Conservation (phyloP, 1,140 invertebrate genomes). For the Bradysia coprophila region DNA sequence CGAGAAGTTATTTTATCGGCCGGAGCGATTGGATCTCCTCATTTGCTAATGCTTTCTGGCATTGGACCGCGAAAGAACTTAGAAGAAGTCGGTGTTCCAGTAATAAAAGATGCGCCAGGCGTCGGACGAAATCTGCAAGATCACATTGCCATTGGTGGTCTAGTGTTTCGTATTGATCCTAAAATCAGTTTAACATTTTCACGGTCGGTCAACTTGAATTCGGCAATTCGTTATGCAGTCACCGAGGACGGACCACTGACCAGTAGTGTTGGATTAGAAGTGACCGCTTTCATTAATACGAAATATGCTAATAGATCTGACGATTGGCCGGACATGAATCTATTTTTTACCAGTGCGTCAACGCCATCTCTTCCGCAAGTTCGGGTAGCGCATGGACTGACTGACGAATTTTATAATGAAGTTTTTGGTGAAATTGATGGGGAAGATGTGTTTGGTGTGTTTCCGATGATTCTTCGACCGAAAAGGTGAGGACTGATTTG, state of each 20-base stretch:
- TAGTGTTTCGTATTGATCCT: conserved; percentile 64
- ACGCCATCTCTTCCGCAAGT: conserved; percentile 55
- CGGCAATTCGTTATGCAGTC: conserved; percentile 54
- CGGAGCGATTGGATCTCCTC: conserved; percentile 57
- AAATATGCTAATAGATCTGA: conserved; percentile 67
- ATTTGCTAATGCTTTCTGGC: conserved; percentile 58
- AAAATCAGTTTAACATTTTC: conserved; percentile 56
- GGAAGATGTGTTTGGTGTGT: conserved; percentile 55
- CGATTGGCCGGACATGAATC: conserved; percentile 82
- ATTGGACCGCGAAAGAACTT: conserved; percentile 50
- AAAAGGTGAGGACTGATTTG: too few species aligned
- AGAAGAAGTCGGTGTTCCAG: conserved; percentile 36
- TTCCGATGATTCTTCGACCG: conserved; percentile 73
- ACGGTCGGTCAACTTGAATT: conserved; percentile 55
- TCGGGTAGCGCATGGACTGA: conserved; percentile 57
- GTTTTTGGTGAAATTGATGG: conserved; percentile 47
- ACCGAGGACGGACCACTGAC: conserved; percentile 65
- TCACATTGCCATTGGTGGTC: conserved; percentile 60
- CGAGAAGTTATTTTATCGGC: conserved; percentile 64
- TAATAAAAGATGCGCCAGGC: conserved; percentile 56
- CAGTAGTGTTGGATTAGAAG: conserved; percentile 62
- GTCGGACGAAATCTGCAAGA: conserved; percentile 69
- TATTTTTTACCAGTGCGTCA: conserved; percentile 64
- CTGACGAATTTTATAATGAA: conserved; percentile 59
- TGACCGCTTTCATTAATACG: conserved; percentile 68